phyloP scores from a whole-genome alignment of 2,888 invertebrate genomes.

The Archaeoteleia sp. region DNA sequence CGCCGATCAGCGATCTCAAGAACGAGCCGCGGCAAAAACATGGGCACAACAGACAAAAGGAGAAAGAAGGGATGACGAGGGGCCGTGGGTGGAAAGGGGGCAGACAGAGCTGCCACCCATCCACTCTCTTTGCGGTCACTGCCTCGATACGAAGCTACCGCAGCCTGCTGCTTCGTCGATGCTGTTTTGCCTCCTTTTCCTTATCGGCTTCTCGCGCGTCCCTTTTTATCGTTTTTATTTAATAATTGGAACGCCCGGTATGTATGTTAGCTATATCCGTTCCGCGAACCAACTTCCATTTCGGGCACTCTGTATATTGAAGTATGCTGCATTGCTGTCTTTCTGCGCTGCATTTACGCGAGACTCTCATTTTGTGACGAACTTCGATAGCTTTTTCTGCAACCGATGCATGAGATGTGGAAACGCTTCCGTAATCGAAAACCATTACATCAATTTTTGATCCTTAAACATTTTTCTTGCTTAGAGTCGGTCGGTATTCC shows the following conservation, averaged over 20 bases:
- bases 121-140: slow-evolving; percentile 38
- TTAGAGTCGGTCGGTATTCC: too few species aligned
- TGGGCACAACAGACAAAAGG: slow-evolving; percentile 2
- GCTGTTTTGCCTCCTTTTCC: slow-evolving; percentile 59
- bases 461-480: slow-evolving; percentile 16
- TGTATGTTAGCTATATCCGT: slow-evolving; percentile 63
- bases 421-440: slow-evolving; percentile 28
- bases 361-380: slow-evolving; percentile 49
- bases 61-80: slow-evolving; percentile 4
- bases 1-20: slow-evolving; percentile 65
- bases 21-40: slow-evolving; percentile 43
- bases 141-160: not conserved
- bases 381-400: slow-evolving; percentile 39
- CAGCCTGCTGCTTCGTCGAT: not conserved
- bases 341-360: slow-evolving; percentile 51
- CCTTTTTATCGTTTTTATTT: slow-evolving; percentile 61
- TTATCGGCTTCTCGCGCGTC: slow-evolving; percentile 56
- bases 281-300: slow-evolving; percentile 66
- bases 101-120: slow-evolving; percentile 30
- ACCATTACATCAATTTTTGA: slow-evolving; percentile 20
- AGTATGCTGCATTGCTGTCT: slow-evolving; percentile 34
- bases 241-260: slow-evolving; percentile 67
- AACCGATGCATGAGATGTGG: not conserved
- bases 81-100: not conserved
- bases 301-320: slow-evolving; percentile 55